A percentile compares a stretch with the other conserved stretches of the same genome.
Conservation (phyloP, 64 coral and sea anemone genomes). For the Actinia tenebrosa region DNA sequence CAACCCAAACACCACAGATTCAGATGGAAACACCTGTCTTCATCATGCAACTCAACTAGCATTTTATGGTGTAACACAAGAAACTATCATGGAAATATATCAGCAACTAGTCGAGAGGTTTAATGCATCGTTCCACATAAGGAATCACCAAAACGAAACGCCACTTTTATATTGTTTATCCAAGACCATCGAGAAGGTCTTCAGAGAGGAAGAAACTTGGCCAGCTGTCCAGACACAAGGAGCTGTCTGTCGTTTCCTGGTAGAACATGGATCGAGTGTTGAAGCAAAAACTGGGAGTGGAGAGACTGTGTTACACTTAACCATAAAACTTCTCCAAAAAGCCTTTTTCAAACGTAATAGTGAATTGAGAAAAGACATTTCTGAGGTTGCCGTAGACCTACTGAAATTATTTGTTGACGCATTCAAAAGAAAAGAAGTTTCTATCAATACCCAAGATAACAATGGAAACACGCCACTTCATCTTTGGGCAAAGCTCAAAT, state of each 20-base stretch:
- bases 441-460: not conserved
- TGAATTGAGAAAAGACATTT: no score
- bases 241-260: no score
- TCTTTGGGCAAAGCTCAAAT: not conserved
- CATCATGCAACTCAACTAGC: no score
- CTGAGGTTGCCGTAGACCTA: not conserved
- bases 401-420: not conserved
- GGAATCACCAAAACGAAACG: not conserved
- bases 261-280: no score
- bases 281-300: no score
- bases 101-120: not conserved
- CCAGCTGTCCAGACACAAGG: no score
- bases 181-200: not conserved
- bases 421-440: not conserved
- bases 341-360: no score
- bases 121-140: not conserved
- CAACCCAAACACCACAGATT: no score
- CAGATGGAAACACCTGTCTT: no score
- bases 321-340: no score
- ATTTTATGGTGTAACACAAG: not conserved
- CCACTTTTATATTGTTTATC: not conserved
- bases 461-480: slow-evolving; percentile 7
- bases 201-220: no score
- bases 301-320: no score
- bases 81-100: not conserved